Percentiles rank a stretch among this genome's conserved stretches.
These are phyloP conservation scores for Arion vulgaris DNA, from an alignment of 1,140 invertebrate species.

Conservation along the genomic window DNA sequence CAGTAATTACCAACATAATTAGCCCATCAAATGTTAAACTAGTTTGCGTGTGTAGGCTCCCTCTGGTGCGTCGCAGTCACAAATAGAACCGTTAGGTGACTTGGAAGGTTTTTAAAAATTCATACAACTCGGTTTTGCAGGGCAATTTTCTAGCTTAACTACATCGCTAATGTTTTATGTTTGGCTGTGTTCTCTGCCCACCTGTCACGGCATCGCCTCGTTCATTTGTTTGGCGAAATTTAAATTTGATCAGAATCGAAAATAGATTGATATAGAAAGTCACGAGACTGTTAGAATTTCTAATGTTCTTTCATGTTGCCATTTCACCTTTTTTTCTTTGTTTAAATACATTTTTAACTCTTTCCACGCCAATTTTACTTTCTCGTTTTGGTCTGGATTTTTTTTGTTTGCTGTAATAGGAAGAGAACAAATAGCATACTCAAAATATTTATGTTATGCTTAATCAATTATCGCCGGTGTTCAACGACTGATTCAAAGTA, in stretches of 20 bases:
- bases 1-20: slow-evolving; percentile 26
- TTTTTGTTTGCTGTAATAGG: no score
- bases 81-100: slow-evolving; percentile 18
- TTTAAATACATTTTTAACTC: no score
- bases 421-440: no score
- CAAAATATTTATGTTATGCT: no score
- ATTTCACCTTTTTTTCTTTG: no score
- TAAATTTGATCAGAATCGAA: not conserved
- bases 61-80: not conserved
- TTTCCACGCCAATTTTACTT: no score
- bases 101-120: not conserved
- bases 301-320: not conserved
- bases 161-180: not conserved
- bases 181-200: not conserved
- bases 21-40: slow-evolving; percentile 29
- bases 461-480: no score
- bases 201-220: slow-evolving; percentile 14
- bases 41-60: slow-evolving; percentile 2
- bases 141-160: not conserved
- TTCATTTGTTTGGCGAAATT: slow-evolving; percentile 22
- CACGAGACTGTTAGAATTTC: not conserved
- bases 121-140: not conserved
- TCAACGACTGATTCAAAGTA: no score
- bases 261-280: not conserved
- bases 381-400: no score